Conservation (phyloP, 2,113 vertebrate species). For the Coregonus clupeaformis region DNA sequence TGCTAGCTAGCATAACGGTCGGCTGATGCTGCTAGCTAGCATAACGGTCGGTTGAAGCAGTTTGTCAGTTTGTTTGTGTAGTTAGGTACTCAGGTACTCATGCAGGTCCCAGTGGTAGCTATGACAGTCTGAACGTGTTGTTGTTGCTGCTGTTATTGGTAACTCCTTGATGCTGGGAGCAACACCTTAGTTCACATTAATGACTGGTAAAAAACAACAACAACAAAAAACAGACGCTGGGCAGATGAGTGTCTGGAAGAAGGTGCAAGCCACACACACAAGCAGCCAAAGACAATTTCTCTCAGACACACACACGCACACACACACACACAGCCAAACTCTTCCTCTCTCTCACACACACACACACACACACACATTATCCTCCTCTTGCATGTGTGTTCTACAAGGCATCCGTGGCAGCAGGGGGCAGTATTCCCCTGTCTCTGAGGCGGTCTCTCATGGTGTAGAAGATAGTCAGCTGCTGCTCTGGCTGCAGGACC, state of each 20-base stretch:
- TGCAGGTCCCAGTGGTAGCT: conserved; percentile 22
- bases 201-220: conserved; percentile 6
- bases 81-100: background rate
- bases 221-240: conserved; percentile 12
- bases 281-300: too few relatives aligned
- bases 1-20: too few relatives aligned
- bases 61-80: conserved; percentile 2
- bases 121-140: background rate
- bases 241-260: conserved; percentile 13
- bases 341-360: background rate
- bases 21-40: too few relatives aligned
- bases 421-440: conserved; percentile 82
- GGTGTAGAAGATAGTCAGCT: conserved; percentile 86
- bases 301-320: too few relatives aligned
- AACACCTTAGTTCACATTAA: background rate
- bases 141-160: background rate
- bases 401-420: conserved; percentile 32
- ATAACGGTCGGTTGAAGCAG: too few relatives aligned
- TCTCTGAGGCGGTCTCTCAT: conserved; percentile 84
- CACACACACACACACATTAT: too few relatives aligned
- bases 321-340: too few relatives aligned
- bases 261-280: background rate
- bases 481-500: conserved; percentile 91
- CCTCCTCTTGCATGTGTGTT: background rate
- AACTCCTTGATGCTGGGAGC: conserved; percentile 15